Evolutionary conservation across 2,888 invertebrate genomes (phyloP), one percentile per base, ranked within the genome.

Genomic region (Chymomyza caudatula): DNA sequence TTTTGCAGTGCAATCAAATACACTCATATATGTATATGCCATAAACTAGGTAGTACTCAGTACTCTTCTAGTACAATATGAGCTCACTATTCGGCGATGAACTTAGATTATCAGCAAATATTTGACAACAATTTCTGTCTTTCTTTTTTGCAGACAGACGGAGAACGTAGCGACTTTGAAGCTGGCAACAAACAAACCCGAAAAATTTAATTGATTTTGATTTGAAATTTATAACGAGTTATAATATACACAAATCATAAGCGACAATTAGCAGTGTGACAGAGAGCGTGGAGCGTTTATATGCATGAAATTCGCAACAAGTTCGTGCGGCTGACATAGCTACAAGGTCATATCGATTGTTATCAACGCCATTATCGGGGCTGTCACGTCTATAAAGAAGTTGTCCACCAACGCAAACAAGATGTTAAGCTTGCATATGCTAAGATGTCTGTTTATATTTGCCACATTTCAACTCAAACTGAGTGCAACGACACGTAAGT

Each of bases 401-500:
- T 8, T 56, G 19, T 61, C 54, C 58, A 22, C 57, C 42, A 37
- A 63, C 58, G 62, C 58, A 60, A 52, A 58, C 52, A 47, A 47
- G 17, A 73, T 73, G 69, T 71, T 68, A 65, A 20, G 58, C 71
- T 67, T 63, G 67, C 73, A 67, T 54, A 56, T 69, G 69, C 66
- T 84, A 58, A 72, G 60, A 69, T 51, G 65, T 76, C 65, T 65
- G 67, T 62, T 63, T 71, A 74, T 79, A 69, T 73, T 77, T 69
- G 11, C 49, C 20, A 52, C 51, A 11, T 20, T 60, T 43, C 51
- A 51, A n/a, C 42, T 66, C 53, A 19, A 59, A 54, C 55, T 61
- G 68, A 70, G 79, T 74, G 85, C 80, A 76, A 73, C 73, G 82
- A 73, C 85, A 68, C 73, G 80, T 81, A 85, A 74, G 84, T 73